Percentiles rank a stretch among this genome's conserved stretches.
Evolutionary conservation across 1,140 invertebrate genomes (phyloP).

Genomic region (Danaus plexippus): DNA sequence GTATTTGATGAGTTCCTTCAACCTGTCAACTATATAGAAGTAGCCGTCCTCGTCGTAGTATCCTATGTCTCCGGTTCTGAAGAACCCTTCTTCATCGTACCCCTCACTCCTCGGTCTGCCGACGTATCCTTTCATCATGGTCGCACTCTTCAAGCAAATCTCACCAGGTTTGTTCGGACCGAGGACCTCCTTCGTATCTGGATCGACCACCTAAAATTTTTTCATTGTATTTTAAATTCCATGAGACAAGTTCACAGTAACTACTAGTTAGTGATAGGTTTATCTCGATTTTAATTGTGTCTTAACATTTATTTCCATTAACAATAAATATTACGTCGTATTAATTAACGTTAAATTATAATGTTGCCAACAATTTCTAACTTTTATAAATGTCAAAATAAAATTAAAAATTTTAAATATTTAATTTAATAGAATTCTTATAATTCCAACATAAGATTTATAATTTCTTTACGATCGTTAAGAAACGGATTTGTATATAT

Average conservation of each 20-base stretch:
- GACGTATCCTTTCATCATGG: slow-evolving; percentile 79
- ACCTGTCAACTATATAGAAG: slow-evolving; percentile 80
- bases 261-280: no score
- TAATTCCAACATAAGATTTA: no score
- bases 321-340: neutral
- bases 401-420: no score
- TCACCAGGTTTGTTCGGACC: slow-evolving; percentile 77
- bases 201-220: slow-evolving; percentile 66
- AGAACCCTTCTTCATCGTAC: slow-evolving; percentile 81
- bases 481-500: no score
- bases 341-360: no score
- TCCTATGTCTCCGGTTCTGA: slow-evolving; percentile 84
- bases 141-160: slow-evolving; percentile 76
- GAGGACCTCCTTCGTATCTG: slow-evolving; percentile 73
- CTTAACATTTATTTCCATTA: neutral
- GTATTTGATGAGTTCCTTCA: slow-evolving; percentile 87
- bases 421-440: no score
- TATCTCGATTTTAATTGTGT: no score
- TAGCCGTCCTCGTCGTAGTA: slow-evolving; percentile 79
- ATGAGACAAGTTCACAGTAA: no score
- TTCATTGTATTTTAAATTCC: no score
- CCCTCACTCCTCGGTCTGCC: slow-evolving; percentile 75
- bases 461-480: no score
- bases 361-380: no score
- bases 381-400: no score